Base-by-base conservation (phyloP, 1,140 invertebrate genomes). In the Apis florea region DNA sequence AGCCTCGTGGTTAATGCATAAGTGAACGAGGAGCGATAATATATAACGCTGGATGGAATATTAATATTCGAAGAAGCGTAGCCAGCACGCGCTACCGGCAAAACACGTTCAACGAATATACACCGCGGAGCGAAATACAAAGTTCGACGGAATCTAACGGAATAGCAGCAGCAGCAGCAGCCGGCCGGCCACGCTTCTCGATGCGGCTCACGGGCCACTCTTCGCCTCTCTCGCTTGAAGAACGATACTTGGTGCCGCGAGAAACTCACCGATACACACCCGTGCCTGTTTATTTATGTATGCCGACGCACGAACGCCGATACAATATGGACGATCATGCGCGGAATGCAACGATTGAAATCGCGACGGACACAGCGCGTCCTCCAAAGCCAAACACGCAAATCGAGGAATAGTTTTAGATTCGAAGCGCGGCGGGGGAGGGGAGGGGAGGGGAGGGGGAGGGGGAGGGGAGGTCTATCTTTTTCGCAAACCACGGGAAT, bases 251-350 rank as follows among this genome's bases (percentile, higher is more conserved):
- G 40, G 53, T 12, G 3, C 15, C 17, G 9, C 40, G 9, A 49
- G 53, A 58, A 56, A 72, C 58, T 83, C 78, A 79, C 31, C 24
- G 40, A 67, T 26, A 58, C 83, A 73, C 72, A 49, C 49, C 49
- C 64, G 49, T 73, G n/a, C 0, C 67, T 68, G 47, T 77, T 83
- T 80, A 72, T 53, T 87, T 87, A 87, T 86, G 82, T 77, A 87
- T 84, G 72, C 81, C 47, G 53, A n/a, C 47, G 24, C 47, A 40
- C 67, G 56, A 24, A 17, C 59, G 31, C 17, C 78, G 68, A 80
- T 80, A 83, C 76, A 40, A 76, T 80, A 76, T 71, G 69, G 51
- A 51, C 71, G 53, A 76, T 80, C 68, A 73, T 54, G 58, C n/a
- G 49, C 58, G 70, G 58, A 79, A 83, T 80, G 61, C 68, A 24